These are phyloP conservation scores for Melanotaenia parkinsoni DNA, from an alignment of 2,797 vertebrate species.

Conservation along the genomic window DNA sequence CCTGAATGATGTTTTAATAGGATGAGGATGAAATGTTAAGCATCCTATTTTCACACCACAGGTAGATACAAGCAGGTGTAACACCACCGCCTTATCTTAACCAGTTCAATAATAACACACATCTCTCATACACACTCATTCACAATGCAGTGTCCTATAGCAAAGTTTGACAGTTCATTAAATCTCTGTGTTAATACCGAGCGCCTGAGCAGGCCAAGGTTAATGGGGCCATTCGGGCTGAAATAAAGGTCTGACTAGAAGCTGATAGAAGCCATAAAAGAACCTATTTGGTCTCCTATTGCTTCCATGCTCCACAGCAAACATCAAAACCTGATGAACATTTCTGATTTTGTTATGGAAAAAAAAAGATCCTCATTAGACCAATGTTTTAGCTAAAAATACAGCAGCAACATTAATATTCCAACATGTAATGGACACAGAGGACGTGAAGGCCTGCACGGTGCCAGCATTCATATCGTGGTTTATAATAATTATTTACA, in stretches of 20 bases:
- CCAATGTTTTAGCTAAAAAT: not conserved
- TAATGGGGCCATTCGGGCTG: slow-evolving; percentile 57
- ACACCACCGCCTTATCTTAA: slow-evolving; percentile 11
- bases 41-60: slow-evolving; percentile 13
- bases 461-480: not conserved
- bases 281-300: slow-evolving; percentile 24
- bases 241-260: slow-evolving; percentile 41
- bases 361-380: slow-evolving; percentile 34
- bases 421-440: too few species aligned
- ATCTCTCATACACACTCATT: not conserved
- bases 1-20: slow-evolving; percentile 24
- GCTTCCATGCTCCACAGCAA: slow-evolving; percentile 2
- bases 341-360: slow-evolving; percentile 9
- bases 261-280: slow-evolving; percentile 38
- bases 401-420: not conserved
- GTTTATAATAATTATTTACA: not conserved
- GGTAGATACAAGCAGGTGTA: slow-evolving; percentile 3
- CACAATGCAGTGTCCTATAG: not conserved
- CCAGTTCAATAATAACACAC: slow-evolving; percentile 3
- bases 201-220: slow-evolving; percentile 42
- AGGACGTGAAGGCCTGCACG: not conserved
- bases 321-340: slow-evolving; percentile 23
- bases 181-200: slow-evolving; percentile 35
- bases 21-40: slow-evolving; percentile 5
- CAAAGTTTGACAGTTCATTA: slow-evolving; percentile 61